Percentiles rank a stretch among this genome's conserved stretches.
Evolutionary conservation across 2,797 vertebrate genomes (phyloP).

Genomic region (Ptychadena robeensis): DNA sequence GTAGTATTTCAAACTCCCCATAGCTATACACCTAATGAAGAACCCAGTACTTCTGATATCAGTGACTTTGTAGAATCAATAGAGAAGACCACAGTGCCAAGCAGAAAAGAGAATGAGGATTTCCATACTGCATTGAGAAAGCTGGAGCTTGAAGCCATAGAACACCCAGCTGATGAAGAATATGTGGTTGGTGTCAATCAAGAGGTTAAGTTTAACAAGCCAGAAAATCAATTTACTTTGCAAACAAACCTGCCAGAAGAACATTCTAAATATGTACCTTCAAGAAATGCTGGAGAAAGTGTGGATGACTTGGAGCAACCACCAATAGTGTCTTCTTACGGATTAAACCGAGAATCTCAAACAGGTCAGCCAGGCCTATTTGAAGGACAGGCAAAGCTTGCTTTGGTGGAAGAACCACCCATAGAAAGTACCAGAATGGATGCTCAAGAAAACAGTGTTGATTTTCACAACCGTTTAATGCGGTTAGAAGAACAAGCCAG

Average conservation of each 20-base stretch:
- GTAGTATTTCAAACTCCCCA: not conserved
- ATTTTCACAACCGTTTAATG: slow-evolving; percentile 8
- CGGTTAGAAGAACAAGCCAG: not conserved
- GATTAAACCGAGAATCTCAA: too few species aligned
- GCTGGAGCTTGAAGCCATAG: slow-evolving; percentile 11
- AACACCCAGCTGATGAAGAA: not conserved
- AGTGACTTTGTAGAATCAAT: not conserved
- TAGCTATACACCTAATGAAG: not conserved
- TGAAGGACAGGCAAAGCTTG: not conserved
- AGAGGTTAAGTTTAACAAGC: slow-evolving; percentile 2
- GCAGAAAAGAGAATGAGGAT: not conserved
- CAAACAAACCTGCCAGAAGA: not conserved
- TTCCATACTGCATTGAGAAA: not conserved
- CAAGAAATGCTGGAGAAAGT: not conserved
- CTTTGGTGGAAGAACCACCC: slow-evolving; percentile 4
- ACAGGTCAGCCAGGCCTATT: not conserved
- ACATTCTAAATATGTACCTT: not conserved
- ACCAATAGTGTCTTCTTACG: not conserved
- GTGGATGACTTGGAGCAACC: not conserved
- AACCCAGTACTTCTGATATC: not conserved
- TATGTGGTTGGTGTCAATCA: not conserved
- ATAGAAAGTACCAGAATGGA: not conserved
- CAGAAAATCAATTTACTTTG: not conserved
- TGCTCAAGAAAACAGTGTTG: not conserved
- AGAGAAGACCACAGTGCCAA: not conserved